A percentile compares a stretch with the other conserved stretches of the same genome.
Conservation (phyloP, 1,140 invertebrate species). For the Macrocentrus cingulum region DNA sequence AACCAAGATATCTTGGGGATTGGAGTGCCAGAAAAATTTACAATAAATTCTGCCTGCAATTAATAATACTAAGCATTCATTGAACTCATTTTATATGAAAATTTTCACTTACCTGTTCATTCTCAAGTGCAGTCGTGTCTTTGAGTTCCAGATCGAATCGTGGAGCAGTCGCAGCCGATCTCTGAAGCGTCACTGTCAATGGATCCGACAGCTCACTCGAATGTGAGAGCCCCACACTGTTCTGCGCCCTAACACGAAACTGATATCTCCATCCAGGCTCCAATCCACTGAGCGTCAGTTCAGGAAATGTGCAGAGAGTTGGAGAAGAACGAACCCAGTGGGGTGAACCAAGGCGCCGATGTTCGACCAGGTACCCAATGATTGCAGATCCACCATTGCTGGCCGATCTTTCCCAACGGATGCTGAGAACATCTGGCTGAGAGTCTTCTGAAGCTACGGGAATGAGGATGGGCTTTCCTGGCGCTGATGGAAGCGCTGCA, state of each 20-base stretch:
- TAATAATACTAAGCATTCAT: not conserved
- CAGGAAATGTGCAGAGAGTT: slow-evolving; percentile 67
- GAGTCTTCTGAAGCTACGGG: slow-evolving; percentile 64
- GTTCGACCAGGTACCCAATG: slow-evolving; percentile 80
- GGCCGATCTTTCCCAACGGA: slow-evolving; percentile 80
- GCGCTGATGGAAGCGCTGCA: slow-evolving; percentile 72
- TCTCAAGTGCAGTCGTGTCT: slow-evolving; percentile 71
- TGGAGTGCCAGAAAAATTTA: slow-evolving; percentile 80
- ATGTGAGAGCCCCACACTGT: slow-evolving; percentile 78
- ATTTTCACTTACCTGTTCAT: slow-evolving; percentile 65
- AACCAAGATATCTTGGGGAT: slow-evolving; percentile 90
- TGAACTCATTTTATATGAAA: not conserved
- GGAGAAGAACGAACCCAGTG: slow-evolving; percentile 78
- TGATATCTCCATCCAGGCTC: slow-evolving; percentile 86
- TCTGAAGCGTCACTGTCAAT: slow-evolving; percentile 72
- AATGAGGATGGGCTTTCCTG: slow-evolving; percentile 75
- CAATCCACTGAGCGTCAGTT: slow-evolving; percentile 75
- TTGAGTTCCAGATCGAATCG: slow-evolving; percentile 68
- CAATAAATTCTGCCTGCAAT: slow-evolving; percentile 73
- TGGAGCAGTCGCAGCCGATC: slow-evolving; percentile 67
- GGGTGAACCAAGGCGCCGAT: slow-evolving; percentile 72
- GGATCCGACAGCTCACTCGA: slow-evolving; percentile 78
- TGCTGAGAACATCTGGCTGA: slow-evolving; percentile 81
- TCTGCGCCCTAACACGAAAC: slow-evolving; percentile 86
- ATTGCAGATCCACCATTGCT: slow-evolving; percentile 89